Base-by-base conservation (phyloP, 1,140 invertebrate genomes). In the Drosophila pseudoobscura region DNA sequence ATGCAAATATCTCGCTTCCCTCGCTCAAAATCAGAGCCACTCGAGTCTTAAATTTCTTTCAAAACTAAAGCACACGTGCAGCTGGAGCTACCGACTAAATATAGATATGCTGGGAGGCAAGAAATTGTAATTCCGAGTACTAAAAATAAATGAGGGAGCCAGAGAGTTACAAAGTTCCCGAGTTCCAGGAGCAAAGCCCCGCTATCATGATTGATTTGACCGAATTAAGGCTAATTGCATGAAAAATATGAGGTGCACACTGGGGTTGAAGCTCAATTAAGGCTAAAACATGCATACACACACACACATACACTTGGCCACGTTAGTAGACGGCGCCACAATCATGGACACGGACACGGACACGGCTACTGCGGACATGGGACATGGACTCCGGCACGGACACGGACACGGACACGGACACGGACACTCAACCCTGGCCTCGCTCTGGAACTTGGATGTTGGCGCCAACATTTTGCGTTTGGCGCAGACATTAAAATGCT, bases 401-500 rank as follows among this genome's bases (percentile, higher is more conserved):
- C 20, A 20, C 20, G 70, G 71, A 61, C 64, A 75, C 53, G 55
- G 76, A 53, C 70, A 60, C 20, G 70, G 71, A 61, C 64, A 75
- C 53, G 55, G 76, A 53, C 70, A 60, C 71, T 65, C 76, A 79
- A 75, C 76, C 71, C 70, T 64, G 77, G 57, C 71, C 57, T 31
- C 59, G 55, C 56, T 71, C 68, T 26, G 47, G 15, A 53, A 45
- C 71, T 64, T n/a, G 49, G 54, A 68, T 83, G 53, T 73, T 84
- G 82, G 82, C 82, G 82, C 82, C 82, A 85, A 88, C 78, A 82
- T 87, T 85, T 87, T 85, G 82, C 83, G 82, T 85, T 87, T 85
- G 82, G 78, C 83, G 82, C 82, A 85, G 82, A 85, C 82, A 85
- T 85, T 85, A 85, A 85, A 85, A 85, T 85, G 82, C 82, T 85